Percentiles rank a stretch among this genome's conserved stretches.
Conservation (phyloP, 2,888 invertebrate genomes). For the Drosophila tanythrix region DNA sequence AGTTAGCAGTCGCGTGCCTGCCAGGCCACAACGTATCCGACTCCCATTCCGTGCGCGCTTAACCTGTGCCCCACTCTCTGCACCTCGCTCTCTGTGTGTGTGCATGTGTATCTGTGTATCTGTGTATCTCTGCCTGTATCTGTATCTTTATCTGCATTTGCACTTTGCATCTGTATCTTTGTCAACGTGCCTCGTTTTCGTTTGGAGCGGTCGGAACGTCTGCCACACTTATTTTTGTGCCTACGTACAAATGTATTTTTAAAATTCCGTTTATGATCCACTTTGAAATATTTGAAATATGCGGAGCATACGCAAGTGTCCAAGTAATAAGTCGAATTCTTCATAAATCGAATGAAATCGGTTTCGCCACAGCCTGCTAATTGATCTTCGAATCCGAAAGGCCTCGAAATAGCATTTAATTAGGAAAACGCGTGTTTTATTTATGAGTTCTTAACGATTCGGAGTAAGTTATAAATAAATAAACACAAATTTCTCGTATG, state of each 20-base stretch:
- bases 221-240: conserved; percentile 36
- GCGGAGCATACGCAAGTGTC: conserved; percentile 37
- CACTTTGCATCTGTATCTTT: conserved; percentile 20
- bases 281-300: conserved; percentile 39
- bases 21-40: conserved; percentile 71
- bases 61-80: conserved; percentile 12
- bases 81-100: not conserved
- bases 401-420: conserved; percentile 20
- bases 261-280: conserved; percentile 44
- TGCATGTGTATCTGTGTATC: not conserved
- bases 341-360: conserved; percentile 22
- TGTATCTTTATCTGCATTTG: conserved; percentile 12
- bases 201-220: conserved; percentile 26
- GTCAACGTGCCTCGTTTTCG: conserved; percentile 27
- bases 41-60: conserved; percentile 41
- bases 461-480: conserved; percentile 80
- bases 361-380: conserved; percentile 24
- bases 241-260: conserved; percentile 25
- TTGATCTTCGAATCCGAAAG: conserved; percentile 23
- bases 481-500: conserved; percentile 16
- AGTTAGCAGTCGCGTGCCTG: conserved; percentile 77
- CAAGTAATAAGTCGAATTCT: conserved; percentile 26
- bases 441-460: conserved; percentile 83
- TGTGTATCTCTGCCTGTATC: conserved; percentile 11
- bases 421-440: conserved; percentile 43